Evolutionary conservation across 2,113 vertebrate species (phyloP).

Genomic region (Coryphaenoides rupestris): DNA sequence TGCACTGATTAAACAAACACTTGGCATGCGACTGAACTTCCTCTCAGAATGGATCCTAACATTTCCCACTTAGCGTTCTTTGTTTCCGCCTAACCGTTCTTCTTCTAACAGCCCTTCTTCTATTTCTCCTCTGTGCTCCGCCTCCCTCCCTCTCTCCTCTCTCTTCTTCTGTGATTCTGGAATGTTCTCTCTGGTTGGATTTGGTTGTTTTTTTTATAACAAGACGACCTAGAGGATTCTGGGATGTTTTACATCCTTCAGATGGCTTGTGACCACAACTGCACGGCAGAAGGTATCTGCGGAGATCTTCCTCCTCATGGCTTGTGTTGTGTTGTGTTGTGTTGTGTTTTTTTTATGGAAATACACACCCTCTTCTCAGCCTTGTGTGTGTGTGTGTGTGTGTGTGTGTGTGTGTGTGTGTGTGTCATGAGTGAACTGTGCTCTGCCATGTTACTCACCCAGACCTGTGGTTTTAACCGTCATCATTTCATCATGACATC

Average conservation of each 20-base stretch:
- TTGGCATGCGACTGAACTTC: conserved; percentile 2
- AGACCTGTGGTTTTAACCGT: conserved; percentile 18
- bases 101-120: conserved; percentile 51
- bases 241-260: conserved; percentile 98
- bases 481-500: too few relatives aligned
- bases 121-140: conserved; percentile 42
- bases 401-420: too few relatives aligned
- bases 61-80: conserved; percentile 27
- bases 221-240: conserved; percentile 91
- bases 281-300: conserved; percentile 99
- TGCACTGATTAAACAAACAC: too few relatives aligned
- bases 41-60: conserved; percentile 19
- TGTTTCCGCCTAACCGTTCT: conserved; percentile 62
- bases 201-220: conserved; percentile 74
- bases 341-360: too few relatives aligned
- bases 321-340: conserved; percentile 61
- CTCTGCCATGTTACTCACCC: conserved; percentile 20
- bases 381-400: too few relatives aligned
- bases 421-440: conserved; percentile 35
- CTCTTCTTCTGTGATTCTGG: conserved; percentile 64
- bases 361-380: too few relatives aligned
- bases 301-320: conserved; percentile 87
- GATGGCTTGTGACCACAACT: conserved; percentile 98
- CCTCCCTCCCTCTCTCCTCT: conserved; percentile 43
- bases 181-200: conserved; percentile 72